Evolutionary conservation across 2,113 vertebrate genomes (phyloP).

Genomic region (Ploceus nigricollis): DNA sequence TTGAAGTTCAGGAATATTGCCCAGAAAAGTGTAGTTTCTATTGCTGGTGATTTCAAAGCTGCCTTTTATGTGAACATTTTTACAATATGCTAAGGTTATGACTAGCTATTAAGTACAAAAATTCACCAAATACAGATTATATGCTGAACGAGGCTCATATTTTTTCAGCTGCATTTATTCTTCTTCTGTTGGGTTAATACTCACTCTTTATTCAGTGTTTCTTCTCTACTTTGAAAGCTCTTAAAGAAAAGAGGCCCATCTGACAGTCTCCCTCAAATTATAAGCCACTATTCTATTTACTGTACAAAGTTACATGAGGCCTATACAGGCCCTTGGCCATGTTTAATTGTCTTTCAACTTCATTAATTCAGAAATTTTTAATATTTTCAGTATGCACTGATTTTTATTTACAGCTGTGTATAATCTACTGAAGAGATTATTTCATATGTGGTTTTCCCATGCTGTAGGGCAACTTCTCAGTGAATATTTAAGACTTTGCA

Average conservation of each 20-base stretch:
- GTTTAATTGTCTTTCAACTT: not conserved
- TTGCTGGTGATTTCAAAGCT: not conserved
- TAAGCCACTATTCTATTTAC: not conserved
- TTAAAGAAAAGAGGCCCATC: not conserved
- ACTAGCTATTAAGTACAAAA: not conserved
- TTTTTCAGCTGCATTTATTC: not conserved
- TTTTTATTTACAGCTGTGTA: not conserved
- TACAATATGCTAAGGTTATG: not conserved
- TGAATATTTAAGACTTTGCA: not conserved
- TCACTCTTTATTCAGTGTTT: not conserved
- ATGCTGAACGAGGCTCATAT: not conserved
- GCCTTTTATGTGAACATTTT: not conserved
- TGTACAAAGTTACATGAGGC: not conserved
- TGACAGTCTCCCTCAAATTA: not conserved
- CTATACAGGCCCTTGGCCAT: fast-evolving
- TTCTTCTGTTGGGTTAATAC: not conserved
- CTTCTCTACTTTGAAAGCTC: not conserved
- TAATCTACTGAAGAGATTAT: not conserved
- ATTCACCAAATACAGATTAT: not conserved
- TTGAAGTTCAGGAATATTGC: not conserved
- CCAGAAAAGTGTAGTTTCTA: not conserved
- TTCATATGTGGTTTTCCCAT: not conserved
- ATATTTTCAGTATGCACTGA: not conserved
- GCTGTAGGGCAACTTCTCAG: not conserved
- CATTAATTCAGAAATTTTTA: not conserved